Conservation (phyloP, 2,113 vertebrate genomes). For the Ceuthmochares aereus region DNA sequence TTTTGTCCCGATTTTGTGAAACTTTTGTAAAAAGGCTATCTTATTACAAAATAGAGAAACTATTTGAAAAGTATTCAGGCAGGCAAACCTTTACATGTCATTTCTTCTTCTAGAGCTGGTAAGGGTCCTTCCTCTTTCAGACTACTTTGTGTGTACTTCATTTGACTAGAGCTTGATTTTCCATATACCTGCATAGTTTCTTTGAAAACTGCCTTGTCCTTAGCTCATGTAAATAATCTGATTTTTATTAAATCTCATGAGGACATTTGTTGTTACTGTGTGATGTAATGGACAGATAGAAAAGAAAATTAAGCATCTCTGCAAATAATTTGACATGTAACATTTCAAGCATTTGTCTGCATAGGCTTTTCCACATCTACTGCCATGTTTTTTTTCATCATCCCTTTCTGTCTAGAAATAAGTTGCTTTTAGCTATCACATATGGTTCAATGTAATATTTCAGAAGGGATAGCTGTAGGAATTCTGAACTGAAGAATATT, state of each 20-base stretch:
- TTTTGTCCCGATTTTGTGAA: background rate
- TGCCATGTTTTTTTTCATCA: background rate
- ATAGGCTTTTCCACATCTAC: background rate
- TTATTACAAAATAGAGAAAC: background rate
- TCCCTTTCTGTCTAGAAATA: background rate
- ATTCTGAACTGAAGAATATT: background rate
- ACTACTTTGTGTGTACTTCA: background rate
- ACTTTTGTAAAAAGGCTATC: background rate
- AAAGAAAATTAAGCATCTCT: background rate
- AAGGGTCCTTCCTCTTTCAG: background rate
- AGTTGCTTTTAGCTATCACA: background rate
- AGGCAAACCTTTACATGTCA: rapidly evolving
- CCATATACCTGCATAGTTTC: background rate
- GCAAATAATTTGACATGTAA: background rate
- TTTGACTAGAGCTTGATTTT: background rate
- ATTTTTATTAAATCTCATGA: background rate
- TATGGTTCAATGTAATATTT: background rate
- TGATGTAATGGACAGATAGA: background rate
- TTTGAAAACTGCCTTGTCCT: background rate
- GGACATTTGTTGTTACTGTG: background rate
- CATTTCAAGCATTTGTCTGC: background rate
- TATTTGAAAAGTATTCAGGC: background rate
- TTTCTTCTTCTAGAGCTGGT: background rate
- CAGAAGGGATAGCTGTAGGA: background rate
- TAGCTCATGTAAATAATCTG: background rate